These are phyloP conservation scores for Amblyornis subalaris DNA, from an alignment of 2,113 vertebrate species.

Conservation along the genomic window DNA sequence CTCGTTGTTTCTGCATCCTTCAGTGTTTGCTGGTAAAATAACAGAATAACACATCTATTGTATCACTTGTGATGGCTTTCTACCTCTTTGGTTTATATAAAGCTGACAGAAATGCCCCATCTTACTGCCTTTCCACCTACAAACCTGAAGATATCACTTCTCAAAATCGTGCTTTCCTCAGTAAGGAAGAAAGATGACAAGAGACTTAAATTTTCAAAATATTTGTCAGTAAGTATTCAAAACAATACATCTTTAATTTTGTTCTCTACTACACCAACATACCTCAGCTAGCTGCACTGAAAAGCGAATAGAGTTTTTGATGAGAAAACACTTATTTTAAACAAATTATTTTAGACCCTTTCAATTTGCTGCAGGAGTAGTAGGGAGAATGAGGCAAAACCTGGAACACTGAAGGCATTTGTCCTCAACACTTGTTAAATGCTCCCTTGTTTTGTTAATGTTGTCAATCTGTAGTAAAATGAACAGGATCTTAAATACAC, in stretches of 20 bases:
- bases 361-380: not conserved
- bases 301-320: not conserved
- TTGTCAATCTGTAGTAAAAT: conserved; percentile 25
- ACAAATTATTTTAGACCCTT: not conserved
- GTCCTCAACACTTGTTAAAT: not conserved
- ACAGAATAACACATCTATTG: not conserved
- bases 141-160: not conserved
- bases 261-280: not conserved
- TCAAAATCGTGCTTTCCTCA: not conserved
- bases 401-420: not conserved
- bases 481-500: conserved; percentile 4
- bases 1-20: not conserved
- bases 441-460: not conserved
- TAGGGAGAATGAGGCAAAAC: not conserved
- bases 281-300: not conserved
- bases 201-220: not conserved
- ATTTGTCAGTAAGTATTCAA: not conserved
- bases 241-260: not conserved
- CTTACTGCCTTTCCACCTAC: not conserved
- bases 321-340: not conserved
- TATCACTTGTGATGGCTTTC: not conserved
- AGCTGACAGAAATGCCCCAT: not conserved
- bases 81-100: not conserved
- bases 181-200: not conserved
- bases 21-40: not conserved